phyloP scores from a whole-genome alignment of 2,113 vertebrate genomes.

The Elephas maximus region DNA sequence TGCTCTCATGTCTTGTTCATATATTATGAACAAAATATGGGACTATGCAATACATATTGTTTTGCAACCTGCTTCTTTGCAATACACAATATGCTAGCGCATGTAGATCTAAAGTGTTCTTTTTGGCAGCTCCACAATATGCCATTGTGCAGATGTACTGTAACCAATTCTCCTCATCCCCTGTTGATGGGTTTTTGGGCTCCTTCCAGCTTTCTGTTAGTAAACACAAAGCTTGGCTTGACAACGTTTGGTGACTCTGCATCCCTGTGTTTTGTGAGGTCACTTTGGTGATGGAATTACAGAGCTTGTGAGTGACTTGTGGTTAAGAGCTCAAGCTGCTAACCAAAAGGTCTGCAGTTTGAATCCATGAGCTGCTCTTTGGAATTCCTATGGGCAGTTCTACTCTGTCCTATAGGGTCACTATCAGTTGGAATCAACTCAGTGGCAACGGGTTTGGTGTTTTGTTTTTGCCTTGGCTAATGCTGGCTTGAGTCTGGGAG shows the following conservation, averaged over 20 bases:
- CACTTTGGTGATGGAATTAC: not conserved
- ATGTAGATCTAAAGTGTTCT: not conserved
- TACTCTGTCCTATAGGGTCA: too few species aligned
- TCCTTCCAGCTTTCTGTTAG: not conserved
- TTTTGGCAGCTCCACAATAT: not conserved
- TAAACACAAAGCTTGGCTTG: not conserved
- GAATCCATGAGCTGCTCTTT: too few species aligned
- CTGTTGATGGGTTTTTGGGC: not conserved
- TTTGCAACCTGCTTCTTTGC: too few species aligned
- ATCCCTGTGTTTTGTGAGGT: not conserved
- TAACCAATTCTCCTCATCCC: not conserved
- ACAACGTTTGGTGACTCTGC: not conserved
- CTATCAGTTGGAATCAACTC: too few species aligned
- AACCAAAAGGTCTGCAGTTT: too few species aligned
- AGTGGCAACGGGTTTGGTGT: too few species aligned
- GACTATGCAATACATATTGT: too few species aligned
- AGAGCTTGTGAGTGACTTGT: not conserved
- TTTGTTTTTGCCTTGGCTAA: not conserved
- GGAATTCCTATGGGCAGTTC: too few species aligned
- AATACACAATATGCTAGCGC: not conserved
- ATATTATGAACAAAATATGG: too few species aligned
- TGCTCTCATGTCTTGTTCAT: too few species aligned
- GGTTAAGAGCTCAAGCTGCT: too few species aligned
- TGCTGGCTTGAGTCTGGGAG: not conserved
- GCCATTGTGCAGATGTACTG: not conserved